A percentile compares a stretch with the other conserved stretches of the same genome.
Conservation (phyloP, 2,797 vertebrate species). For the Caiman crocodilus region DNA sequence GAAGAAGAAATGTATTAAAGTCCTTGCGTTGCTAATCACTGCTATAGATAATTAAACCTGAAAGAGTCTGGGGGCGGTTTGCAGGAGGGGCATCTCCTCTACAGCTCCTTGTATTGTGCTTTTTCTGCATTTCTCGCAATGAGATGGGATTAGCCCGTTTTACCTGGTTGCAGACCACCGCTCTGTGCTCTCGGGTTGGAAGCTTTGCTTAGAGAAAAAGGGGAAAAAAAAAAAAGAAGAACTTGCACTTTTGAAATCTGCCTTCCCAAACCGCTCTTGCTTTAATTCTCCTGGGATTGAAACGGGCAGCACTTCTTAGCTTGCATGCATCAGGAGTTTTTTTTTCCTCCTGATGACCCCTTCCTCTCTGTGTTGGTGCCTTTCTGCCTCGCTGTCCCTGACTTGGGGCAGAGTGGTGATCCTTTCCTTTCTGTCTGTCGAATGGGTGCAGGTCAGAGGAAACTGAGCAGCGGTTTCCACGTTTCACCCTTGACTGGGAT, state of each 20-base stretch:
- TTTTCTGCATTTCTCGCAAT: slow-evolving; percentile 50
- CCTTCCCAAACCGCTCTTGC: background rate
- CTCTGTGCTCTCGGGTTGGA: background rate
- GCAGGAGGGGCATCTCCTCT: too few relatives aligned
- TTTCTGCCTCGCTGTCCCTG: background rate
- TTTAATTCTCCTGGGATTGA: background rate
- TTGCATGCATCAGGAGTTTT: background rate
- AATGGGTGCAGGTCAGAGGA: too few relatives aligned
- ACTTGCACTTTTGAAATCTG: too few relatives aligned
- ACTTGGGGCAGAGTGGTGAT: background rate
- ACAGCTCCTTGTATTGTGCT: background rate
- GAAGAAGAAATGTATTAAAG: background rate
- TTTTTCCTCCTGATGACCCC: background rate
- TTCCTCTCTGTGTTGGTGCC: background rate
- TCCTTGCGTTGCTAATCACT: background rate
- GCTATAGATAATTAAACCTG: background rate
- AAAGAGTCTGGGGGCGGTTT: background rate
- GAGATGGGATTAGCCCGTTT: background rate
- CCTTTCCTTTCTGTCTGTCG: rapidly evolving
- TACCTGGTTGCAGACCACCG: background rate
- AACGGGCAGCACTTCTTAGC: slow-evolving; percentile 4
- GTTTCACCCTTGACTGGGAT: rapidly evolving
- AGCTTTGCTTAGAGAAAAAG: background rate
- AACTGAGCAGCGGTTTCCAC: background rate
- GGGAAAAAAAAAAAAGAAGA: too few relatives aligned